Percentiles rank a stretch among this genome's conserved stretches.
These are phyloP conservation scores for Brachycybe producta DNA, from an alignment of 2,888 invertebrate genomes.

Conservation along the genomic window DNA sequence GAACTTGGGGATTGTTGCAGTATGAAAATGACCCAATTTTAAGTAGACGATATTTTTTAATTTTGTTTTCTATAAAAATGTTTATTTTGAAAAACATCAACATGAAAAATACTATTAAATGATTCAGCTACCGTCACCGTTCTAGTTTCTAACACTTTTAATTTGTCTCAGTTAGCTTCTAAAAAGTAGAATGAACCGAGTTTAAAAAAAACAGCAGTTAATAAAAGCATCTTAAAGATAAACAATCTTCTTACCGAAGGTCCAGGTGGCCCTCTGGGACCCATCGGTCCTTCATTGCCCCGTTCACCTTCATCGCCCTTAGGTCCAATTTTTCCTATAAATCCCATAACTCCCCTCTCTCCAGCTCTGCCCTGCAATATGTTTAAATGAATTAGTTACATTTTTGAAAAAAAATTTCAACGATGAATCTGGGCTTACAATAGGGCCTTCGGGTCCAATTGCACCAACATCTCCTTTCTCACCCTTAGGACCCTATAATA, in stretches of 20 bases:
- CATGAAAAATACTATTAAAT: no score
- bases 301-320: constrained; percentile 35
- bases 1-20: no score
- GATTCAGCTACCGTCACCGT: no score
- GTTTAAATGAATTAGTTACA: neutral
- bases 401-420: neutral
- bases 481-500: constrained; percentile 30
- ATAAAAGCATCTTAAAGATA: no score
- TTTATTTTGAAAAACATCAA: no score
- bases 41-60: no score
- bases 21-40: no score
- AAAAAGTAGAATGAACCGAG: no score
- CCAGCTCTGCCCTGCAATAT: constrained; percentile 30
- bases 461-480: constrained; percentile 31
- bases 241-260: constrained; percentile 26
- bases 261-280: constrained; percentile 37
- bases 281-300: constrained; percentile 21
- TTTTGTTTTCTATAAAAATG: no score
- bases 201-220: no score
- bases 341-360: constrained; percentile 34
- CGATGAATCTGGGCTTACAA: constrained; percentile 25
- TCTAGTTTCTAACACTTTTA: no score
- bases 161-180: no score
- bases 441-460: constrained; percentile 31
- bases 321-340: constrained; percentile 34